Evolutionary conservation across 2,797 vertebrate genomes (phyloP).

Genomic region (Poliocrania exsul): DNA sequence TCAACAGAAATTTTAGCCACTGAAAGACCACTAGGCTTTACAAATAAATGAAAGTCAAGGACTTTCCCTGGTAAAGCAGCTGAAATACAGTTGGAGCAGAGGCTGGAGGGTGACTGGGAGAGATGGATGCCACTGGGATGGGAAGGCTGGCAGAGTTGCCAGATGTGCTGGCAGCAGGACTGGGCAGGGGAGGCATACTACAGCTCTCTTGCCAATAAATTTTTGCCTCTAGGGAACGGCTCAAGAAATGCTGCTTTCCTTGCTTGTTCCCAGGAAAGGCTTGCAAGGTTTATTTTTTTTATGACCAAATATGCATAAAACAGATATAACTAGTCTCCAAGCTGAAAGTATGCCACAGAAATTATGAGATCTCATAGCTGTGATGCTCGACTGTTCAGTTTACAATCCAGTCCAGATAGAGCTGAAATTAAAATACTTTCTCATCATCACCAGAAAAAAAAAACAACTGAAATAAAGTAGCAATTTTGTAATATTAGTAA

Average conservation of each 20-base stretch:
- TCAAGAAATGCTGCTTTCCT: neutral
- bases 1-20: neutral
- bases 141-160: neutral
- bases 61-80: neutral
- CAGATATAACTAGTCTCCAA: neutral
- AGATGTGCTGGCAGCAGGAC: constrained; percentile 10
- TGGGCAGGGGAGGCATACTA: neutral
- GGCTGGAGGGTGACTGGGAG: neutral
- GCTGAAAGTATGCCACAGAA: neutral
- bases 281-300: neutral
- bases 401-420: neutral
- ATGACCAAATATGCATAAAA: neutral
- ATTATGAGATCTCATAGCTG: neutral
- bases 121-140: neutral
- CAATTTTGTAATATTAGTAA: neutral
- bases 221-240: neutral
- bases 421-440: neutral
- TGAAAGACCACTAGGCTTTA: neutral
- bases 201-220: neutral
- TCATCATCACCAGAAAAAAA: neutral
- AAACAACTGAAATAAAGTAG: neutral
- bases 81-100: neutral
- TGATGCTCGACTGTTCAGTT: neutral
- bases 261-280: neutral
- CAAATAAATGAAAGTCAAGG: neutral